Evolutionary conservation across 1,140 invertebrate genomes (phyloP).

Genomic region (Cepaea nemoralis): DNA sequence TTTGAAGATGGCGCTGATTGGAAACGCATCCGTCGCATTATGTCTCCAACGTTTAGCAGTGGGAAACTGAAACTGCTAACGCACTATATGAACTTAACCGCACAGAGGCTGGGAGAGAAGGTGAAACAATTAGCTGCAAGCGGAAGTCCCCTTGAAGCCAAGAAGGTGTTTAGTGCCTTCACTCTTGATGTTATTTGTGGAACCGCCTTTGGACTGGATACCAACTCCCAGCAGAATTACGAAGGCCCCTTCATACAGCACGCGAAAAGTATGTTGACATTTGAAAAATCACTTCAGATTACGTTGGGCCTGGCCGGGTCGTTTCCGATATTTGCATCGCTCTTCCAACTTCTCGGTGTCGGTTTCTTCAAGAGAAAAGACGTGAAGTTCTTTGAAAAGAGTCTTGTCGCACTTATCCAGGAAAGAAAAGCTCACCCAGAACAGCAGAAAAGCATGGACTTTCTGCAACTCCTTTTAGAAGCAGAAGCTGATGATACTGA

Average conservation of each 20-base stretch:
- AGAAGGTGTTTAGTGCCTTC: slow-evolving; percentile 69
- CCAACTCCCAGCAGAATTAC: slow-evolving; percentile 74
- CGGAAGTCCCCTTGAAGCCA: neutral
- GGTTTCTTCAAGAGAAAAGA: slow-evolving; percentile 10
- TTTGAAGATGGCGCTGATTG: slow-evolving; percentile 60
- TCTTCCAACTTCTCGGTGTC: neutral
- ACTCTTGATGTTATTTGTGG: slow-evolving; percentile 77
- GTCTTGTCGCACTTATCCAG: neutral
- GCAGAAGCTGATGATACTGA: neutral
- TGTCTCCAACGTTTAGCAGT: slow-evolving; percentile 75
- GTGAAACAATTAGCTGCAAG: neutral
- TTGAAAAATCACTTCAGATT: neutral
- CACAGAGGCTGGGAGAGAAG: neutral
- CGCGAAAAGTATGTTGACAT: slow-evolving; percentile 34
- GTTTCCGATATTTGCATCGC: neutral
- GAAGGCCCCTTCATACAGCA: slow-evolving; percentile 64
- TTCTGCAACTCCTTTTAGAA: slow-evolving; percentile 18
- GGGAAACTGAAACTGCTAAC: slow-evolving; percentile 75
- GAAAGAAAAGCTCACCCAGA: neutral
- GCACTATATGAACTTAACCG: neutral
- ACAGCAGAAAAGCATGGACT: neutral
- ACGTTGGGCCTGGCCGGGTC: neutral
- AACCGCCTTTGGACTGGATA: slow-evolving; percentile 76
- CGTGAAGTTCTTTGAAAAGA: slow-evolving; percentile 9
- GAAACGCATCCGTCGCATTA: slow-evolving; percentile 73